Conservation (phyloP, 2,113 vertebrate genomes). For the Malurus elegans region DNA sequence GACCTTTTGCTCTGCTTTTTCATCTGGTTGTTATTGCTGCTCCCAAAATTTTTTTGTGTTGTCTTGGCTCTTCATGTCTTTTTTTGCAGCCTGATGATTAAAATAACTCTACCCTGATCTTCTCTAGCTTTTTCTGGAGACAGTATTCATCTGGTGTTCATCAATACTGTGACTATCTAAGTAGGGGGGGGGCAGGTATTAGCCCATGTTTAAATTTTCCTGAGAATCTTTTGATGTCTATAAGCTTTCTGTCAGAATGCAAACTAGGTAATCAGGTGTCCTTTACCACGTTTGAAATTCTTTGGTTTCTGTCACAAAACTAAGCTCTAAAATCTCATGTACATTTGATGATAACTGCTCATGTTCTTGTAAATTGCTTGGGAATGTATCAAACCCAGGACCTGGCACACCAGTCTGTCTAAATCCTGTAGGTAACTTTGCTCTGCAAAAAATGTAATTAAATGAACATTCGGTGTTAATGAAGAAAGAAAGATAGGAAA, state of each 20-base stretch:
- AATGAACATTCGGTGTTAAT: not conserved
- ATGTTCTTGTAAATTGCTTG: not conserved
- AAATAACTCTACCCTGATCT: not conserved
- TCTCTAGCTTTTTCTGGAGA: not conserved
- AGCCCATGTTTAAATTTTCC: not conserved
- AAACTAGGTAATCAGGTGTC: not conserved
- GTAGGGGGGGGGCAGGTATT: not conserved
- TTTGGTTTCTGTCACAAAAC: not conserved
- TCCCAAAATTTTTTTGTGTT: not conserved
- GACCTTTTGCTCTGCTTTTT: not conserved
- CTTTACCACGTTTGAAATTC: not conserved
- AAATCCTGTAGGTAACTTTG: not conserved
- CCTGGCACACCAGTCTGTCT: not conserved
- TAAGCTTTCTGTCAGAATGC: not conserved
- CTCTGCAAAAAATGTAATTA: not conserved
- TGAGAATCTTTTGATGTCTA: not conserved
- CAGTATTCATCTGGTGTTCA: not conserved
- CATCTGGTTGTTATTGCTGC: not conserved
- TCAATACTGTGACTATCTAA: not conserved
- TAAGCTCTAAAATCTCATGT: not conserved
- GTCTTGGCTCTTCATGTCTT: not conserved
- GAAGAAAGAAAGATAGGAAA: not conserved
- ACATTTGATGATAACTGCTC: not conserved
- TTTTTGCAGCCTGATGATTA: not conserved
- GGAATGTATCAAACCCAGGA: not conserved